Evolutionary conservation across 2,888 invertebrate species (phyloP), one percentile per base, ranked within the genome.

Genomic region (Catocala fraxini): DNA sequence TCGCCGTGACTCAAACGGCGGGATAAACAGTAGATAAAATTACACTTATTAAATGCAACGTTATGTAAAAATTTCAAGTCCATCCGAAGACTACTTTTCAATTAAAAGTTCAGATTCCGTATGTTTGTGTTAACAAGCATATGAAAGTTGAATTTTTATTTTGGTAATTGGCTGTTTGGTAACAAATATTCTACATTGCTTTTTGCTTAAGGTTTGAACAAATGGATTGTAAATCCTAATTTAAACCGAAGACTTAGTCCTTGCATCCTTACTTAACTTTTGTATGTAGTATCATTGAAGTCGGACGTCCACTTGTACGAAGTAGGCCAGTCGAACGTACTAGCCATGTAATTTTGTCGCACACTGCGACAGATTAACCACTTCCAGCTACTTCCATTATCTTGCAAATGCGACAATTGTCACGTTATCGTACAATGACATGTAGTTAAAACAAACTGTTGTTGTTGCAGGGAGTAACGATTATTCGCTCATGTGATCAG

Each of bases 401-500:
- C 89, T 83, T 77, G 80, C 80, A 81, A 87, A 88, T 82, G 82
- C 70, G 73, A 77, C 84, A 80, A 84, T 83, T 83, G 79, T 65
- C 59, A 39, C 59, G 79, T 85, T 88, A 88, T 88, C 87, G 84
- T 79, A 55, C 85, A 70, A 76, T 79, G 84, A 81, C 86, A 75
- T 75, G 70, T 62, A 56, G 64, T 65, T 70, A 48, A 58, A 72
- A 75, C 67, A 69, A 69, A 52, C 51, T 51, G 51, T 78, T 70
- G 70, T 76, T 77, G 70, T 70, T 65, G 45, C 57, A 52, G 55
- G n/a, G 5, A 54, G 4, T 71, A 43, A 58, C 35, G 34, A 45
- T 34, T 49, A 58, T 59, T 49, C 60, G 48, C 39, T 59, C 52
- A 52, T 42, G 12, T 62, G 61, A 54, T 63, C 6, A 56, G n/a